Evolutionary conservation across 2,888 invertebrate genomes (phyloP).

Genomic region (Andrena marginata): DNA sequence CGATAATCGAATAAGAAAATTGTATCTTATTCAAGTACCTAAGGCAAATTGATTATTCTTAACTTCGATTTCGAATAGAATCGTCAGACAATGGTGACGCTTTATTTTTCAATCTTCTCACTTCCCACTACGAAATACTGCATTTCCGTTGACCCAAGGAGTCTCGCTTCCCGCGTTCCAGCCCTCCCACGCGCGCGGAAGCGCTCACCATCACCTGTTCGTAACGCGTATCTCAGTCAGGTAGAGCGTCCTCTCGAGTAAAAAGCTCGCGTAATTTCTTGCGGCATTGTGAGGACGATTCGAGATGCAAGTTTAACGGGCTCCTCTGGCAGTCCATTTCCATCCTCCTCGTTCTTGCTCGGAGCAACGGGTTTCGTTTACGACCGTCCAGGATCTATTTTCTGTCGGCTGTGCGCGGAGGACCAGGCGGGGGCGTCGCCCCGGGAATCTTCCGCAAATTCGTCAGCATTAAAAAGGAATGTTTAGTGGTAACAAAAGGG

Average conservation of each 20-base stretch:
- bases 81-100: too few relatives aligned
- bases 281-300: slow-evolving; percentile 9
- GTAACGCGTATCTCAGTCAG: slow-evolving; percentile 1
- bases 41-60: too few relatives aligned
- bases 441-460: slow-evolving; percentile 33
- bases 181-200: slow-evolving; percentile 6
- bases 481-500: too few relatives aligned
- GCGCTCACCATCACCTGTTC: slow-evolving; percentile 9
- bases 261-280: slow-evolving; percentile 25
- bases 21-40: too few relatives aligned
- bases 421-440: neutral
- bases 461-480: neutral
- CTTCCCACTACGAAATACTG: neutral
- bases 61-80: too few relatives aligned
- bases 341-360: slow-evolving; percentile 8
- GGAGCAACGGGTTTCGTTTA: neutral
- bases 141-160: neutral
- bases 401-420: neutral
- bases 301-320: slow-evolving; percentile 6
- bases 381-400: slow-evolving; percentile 3
- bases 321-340: neutral
- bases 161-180: neutral
- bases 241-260: neutral
- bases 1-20: too few relatives aligned
- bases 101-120: neutral